Percentiles rank a stretch among this genome's conserved stretches.
These are phyloP conservation scores for Dromas ardeola DNA, from an alignment of 2,113 vertebrate species.

Conservation along the genomic window DNA sequence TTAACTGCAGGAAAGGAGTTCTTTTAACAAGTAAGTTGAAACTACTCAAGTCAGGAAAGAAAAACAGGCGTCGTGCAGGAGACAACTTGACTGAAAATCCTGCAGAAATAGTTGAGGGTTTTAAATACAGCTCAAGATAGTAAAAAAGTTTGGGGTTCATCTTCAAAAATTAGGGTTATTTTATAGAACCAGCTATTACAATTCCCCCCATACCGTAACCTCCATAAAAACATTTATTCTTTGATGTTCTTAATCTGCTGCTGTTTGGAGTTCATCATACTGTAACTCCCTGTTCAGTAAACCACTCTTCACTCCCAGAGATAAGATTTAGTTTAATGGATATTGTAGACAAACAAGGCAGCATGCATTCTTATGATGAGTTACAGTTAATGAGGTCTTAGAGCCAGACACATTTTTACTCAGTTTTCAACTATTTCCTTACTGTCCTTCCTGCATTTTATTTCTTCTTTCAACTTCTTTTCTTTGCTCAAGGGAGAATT, in stretches of 20 bases:
- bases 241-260: not conserved
- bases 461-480: not conserved
- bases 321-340: not conserved
- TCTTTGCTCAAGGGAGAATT: not conserved
- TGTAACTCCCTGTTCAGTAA: not conserved
- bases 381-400: not conserved
- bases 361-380: not conserved
- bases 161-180: not conserved
- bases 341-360: not conserved
- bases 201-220: not conserved
- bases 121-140: not conserved
- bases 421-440: not conserved
- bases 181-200: not conserved
- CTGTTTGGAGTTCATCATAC: not conserved
- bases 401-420: not conserved
- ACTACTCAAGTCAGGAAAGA: not conserved
- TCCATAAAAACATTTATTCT: not conserved
- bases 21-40: not conserved
- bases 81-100: not conserved
- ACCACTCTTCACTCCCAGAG: not conserved
- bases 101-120: not conserved
- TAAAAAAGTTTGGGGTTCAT: not conserved
- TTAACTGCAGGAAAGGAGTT: not conserved
- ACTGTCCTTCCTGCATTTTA: not conserved
- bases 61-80: not conserved